Percentiles rank a stretch among this genome's conserved stretches.
Conservation (phyloP, 2,888 invertebrate genomes). For the Anagyrus pseudococci region DNA sequence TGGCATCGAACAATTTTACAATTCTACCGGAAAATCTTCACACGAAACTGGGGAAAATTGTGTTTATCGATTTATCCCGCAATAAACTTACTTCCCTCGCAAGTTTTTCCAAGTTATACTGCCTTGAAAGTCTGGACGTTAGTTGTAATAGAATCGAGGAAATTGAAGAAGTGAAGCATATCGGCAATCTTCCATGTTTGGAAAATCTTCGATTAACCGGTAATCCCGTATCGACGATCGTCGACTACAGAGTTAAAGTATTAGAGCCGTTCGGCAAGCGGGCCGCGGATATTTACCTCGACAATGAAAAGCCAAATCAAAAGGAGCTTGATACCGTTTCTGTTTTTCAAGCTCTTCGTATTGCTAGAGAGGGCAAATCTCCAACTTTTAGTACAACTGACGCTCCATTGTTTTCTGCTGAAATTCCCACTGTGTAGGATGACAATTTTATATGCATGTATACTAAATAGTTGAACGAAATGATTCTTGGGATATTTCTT, state of each 20-base stretch:
- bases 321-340: conserved; percentile 92
- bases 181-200: conserved; percentile 84
- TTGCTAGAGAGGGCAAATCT: conserved; percentile 75
- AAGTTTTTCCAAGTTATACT: conserved; percentile 84
- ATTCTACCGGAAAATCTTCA: conserved; percentile 78
- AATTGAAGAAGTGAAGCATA: conserved; percentile 80
- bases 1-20: conserved; percentile 80
- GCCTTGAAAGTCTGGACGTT: conserved; percentile 84
- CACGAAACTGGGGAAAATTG: conserved; percentile 85
- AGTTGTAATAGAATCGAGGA: conserved; percentile 84
- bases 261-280: conserved; percentile 86
- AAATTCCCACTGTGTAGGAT: conserved; percentile 48
- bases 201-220: conserved; percentile 87
- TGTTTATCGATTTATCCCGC: conserved; percentile 83
- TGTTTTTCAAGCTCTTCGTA: conserved; percentile 85
- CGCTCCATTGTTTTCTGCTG: conserved; percentile 59
- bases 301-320: conserved; percentile 85
- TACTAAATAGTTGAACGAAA: not conserved
- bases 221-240: conserved; percentile 84
- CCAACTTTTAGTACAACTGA: conserved; percentile 67
- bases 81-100: conserved; percentile 78
- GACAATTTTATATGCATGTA: not conserved
- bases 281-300: conserved; percentile 83
- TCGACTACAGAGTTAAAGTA: conserved; percentile 91
- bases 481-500: not conserved